Evolutionary conservation across 2,797 vertebrate genomes (phyloP).

Genomic region (Dendrocincla fuliginosa): DNA sequence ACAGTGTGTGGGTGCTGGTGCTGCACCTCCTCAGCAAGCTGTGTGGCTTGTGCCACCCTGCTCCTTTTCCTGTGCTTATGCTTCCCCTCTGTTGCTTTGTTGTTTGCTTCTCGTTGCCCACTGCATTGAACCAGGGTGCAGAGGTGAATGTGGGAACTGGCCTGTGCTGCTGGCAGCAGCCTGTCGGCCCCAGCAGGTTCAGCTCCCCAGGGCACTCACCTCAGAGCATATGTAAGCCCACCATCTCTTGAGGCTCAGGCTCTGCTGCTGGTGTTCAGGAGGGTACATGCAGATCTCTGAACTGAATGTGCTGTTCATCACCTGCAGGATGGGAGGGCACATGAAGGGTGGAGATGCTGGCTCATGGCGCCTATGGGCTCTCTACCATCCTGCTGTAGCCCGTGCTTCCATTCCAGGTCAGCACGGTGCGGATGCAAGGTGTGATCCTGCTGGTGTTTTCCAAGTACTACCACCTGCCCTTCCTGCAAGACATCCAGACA

Average conservation of each 20-base stretch:
- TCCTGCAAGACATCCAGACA: conserved; percentile 92
- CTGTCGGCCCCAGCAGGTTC: neutral
- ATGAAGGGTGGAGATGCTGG: neutral
- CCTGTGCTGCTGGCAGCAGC: neutral
- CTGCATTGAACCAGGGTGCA: neutral
- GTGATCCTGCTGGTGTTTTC: conserved; percentile 91
- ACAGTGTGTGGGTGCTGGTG: fast-evolving
- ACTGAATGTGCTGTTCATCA: neutral
- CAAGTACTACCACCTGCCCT: conserved; percentile 95
- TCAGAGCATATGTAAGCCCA: fast-evolving
- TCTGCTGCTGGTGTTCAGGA: neutral
- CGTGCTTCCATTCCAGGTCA: conserved; percentile 81
- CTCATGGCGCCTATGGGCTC: fast-evolving
- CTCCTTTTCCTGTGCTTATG: neutral
- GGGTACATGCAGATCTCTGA: neutral
- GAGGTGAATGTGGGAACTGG: neutral
- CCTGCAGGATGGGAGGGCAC: neutral
- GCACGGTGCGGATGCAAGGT: conserved; percentile 95
- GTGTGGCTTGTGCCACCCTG: neutral
- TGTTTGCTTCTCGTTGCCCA: neutral
- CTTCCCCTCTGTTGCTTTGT: neutral
- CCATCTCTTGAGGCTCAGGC: neutral
- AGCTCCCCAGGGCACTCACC: neutral
- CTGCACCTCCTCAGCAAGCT: neutral
- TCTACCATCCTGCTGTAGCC: neutral